Conservation (phyloP, 2,113 vertebrate species). For the Antidorcas marsupialis region DNA sequence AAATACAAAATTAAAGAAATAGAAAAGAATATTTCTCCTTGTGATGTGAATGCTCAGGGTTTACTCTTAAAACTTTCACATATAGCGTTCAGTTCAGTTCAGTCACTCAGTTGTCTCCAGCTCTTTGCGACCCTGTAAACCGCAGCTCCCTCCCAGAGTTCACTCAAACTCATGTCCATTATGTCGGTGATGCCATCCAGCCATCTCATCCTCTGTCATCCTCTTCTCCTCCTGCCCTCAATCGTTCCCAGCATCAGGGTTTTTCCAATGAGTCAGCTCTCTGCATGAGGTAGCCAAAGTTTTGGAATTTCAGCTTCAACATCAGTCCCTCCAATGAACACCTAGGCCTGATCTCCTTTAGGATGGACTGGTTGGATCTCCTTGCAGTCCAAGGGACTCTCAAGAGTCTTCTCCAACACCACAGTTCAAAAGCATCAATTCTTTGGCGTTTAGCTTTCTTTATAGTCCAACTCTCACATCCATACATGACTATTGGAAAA, state of each 20-base stretch:
- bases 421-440: background rate
- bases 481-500: background rate
- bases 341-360: background rate
- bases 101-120: background rate
- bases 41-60: background rate
- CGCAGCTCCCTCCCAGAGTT: background rate
- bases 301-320: background rate
- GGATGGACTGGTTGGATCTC: background rate
- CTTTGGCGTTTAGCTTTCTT: background rate
- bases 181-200: background rate
- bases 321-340: background rate
- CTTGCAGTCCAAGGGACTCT: background rate
- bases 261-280: background rate
- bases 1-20: background rate
- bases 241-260: background rate
- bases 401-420: background rate
- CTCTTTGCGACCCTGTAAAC: background rate
- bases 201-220: background rate
- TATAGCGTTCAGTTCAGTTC: background rate
- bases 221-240: background rate
- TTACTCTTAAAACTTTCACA: background rate
- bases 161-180: background rate
- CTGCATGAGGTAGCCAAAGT: background rate
- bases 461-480: background rate
- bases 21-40: background rate